Conservation (phyloP, 2,888 invertebrate genomes). For the Tachina lurida region DNA sequence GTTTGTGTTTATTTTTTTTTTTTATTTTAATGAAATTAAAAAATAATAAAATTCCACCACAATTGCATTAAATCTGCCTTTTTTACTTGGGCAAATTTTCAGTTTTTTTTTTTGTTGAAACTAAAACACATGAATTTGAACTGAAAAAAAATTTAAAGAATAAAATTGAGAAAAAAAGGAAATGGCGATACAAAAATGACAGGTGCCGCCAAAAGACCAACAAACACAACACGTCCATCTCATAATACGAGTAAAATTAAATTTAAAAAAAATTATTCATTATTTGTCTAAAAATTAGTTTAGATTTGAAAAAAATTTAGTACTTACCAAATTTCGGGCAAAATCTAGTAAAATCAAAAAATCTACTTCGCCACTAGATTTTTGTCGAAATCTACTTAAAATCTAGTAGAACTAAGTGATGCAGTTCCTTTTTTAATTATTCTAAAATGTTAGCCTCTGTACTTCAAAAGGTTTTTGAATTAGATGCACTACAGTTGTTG, state of each 20-base stretch:
- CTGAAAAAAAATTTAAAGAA: background rate
- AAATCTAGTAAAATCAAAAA: no score
- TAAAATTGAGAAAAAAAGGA: constrained; percentile 26
- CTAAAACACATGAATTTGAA: constrained; percentile 40
- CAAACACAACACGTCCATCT: background rate
- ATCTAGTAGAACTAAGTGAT: no score
- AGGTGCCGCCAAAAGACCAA: constrained; percentile 77
- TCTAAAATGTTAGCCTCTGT: no score
- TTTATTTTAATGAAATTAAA: background rate
- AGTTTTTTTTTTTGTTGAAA: constrained; percentile 43
- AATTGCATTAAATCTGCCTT: constrained; percentile 59
- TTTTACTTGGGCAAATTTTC: constrained; percentile 50
- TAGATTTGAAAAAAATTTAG: no score
- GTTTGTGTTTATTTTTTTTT: background rate
- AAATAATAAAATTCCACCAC: constrained; percentile 34
- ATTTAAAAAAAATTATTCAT: no score
- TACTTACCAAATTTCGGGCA: no score
- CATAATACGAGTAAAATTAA: background rate
- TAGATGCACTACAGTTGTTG: no score
- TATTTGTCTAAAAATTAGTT: no score
- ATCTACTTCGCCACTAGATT: no score
- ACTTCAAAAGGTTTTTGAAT: no score
- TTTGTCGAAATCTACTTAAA: no score
- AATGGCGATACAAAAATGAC: constrained; percentile 74
- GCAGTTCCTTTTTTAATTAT: no score